Evolutionary conservation across 1,140 invertebrate species (phyloP).

Genomic region (Brachionus plicatilis): DNA sequence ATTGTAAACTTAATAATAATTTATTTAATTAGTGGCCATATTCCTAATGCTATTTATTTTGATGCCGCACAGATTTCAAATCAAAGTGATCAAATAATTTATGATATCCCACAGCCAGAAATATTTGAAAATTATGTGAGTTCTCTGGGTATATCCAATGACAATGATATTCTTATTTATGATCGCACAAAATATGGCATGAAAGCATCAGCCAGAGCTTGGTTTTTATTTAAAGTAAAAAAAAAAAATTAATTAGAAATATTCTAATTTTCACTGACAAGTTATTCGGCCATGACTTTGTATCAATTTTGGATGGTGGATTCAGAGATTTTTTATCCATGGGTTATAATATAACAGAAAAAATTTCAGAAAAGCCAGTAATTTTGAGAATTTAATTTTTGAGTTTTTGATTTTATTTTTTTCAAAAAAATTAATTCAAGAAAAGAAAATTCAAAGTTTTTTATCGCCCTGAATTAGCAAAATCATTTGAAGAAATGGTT

Average conservation of each 20-base stretch:
- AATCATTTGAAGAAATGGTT: not conserved
- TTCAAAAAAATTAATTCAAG: conserved; percentile 7
- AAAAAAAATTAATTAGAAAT: not conserved
- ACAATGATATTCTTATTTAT: conserved; percentile 44
- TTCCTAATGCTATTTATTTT: conserved; percentile 44
- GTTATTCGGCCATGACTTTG: conserved; percentile 42
- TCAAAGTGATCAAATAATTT: conserved; percentile 41
- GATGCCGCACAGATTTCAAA: conserved; percentile 42
- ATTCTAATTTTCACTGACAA: not conserved
- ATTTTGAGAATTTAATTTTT: not conserved
- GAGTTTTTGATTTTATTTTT: not conserved
- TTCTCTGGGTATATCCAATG: conserved; percentile 42
- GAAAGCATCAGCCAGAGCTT: conserved; percentile 43
- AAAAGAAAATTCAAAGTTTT: conserved; percentile 30
- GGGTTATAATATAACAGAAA: not conserved
- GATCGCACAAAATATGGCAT: conserved; percentile 41
- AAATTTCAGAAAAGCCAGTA: not conserved
- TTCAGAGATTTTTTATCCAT: conserved; percentile 41
- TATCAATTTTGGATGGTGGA: conserved; percentile 45
- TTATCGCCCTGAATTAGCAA: not conserved
- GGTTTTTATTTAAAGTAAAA: conserved; percentile 45
- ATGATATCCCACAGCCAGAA: conserved; percentile 43
- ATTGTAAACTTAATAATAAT: not conserved
- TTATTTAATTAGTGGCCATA: conserved; percentile 42
- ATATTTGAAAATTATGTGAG: conserved; percentile 42